Evolutionary conservation across 2,113 vertebrate genomes (phyloP).

Genomic region (Rutilus rutilus): DNA sequence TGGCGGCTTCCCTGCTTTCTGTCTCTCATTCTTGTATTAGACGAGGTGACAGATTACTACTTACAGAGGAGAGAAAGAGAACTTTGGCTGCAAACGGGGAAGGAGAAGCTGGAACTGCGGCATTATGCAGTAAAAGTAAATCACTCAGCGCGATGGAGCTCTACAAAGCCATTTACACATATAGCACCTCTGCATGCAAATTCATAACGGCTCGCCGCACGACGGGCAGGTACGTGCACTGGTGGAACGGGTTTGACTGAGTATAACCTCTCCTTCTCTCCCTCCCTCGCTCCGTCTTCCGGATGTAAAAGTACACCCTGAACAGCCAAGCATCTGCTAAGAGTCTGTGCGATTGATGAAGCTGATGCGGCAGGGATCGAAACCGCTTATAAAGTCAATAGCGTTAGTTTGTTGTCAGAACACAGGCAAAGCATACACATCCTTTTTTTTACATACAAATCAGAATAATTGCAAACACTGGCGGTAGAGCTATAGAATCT

Average conservation of each 20-base stretch:
- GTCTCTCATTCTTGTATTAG: constrained; percentile 65
- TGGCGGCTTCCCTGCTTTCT: constrained; percentile 42
- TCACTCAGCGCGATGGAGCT: constrained; percentile 69
- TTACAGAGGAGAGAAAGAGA: constrained; percentile 71
- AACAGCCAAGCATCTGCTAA: constrained; percentile 28
- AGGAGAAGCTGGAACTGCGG: constrained; percentile 68
- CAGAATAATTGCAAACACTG: not conserved
- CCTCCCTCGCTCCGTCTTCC: constrained; percentile 2
- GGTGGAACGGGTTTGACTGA: constrained; percentile 46
- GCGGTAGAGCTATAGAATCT: too few relatives aligned
- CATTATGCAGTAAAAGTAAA: constrained; percentile 77
- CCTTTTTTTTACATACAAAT: not conserved
- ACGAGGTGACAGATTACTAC: constrained; percentile 76
- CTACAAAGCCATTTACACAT: constrained; percentile 66
- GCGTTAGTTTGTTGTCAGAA: constrained; percentile 4
- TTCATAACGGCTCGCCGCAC: constrained; percentile 17
- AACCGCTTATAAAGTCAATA: constrained; percentile 31
- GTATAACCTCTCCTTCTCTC: constrained; percentile 46
- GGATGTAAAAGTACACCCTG: constrained; percentile 6
- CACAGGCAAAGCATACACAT: not conserved
- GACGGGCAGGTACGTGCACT: constrained; percentile 48
- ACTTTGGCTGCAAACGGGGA: constrained; percentile 66
- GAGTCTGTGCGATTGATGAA: constrained; percentile 5
- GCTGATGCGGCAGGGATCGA: constrained; percentile 16
- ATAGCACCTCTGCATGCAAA: constrained; percentile 48